phyloP scores from a whole-genome alignment of 2,797 vertebrate species.

The Sebastiscus albofasciatus region DNA sequence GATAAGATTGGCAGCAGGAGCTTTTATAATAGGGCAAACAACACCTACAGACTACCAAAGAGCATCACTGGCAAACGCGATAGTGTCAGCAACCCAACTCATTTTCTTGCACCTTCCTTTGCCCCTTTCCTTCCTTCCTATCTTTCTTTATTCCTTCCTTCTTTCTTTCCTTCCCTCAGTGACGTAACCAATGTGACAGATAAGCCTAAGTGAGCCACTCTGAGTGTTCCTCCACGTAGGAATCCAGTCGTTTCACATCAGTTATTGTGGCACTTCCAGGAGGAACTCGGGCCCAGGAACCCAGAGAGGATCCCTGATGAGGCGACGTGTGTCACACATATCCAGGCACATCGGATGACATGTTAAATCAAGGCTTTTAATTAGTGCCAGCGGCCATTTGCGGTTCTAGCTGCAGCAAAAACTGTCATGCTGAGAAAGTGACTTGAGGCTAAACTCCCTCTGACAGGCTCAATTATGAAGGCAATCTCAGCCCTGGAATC shows the following conservation, averaged over 20 bases:
- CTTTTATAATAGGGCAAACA: conserved; percentile 27
- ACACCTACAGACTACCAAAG: conserved; percentile 23
- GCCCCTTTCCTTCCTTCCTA: background rate
- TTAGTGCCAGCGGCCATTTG: conserved; percentile 53
- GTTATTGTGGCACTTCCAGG: conserved; percentile 25
- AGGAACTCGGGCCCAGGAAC: conserved; percentile 8
- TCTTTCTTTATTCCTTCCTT: conserved; percentile 19
- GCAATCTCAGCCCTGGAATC: conserved; percentile 40
- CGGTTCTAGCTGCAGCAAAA: conserved; percentile 28
- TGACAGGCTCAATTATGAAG: conserved; percentile 57
- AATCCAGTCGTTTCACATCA: conserved; percentile 51
- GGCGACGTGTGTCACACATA: conserved; percentile 46
- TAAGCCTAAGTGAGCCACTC: conserved; percentile 29
- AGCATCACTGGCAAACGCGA: conserved; percentile 5
- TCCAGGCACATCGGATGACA: conserved; percentile 48
- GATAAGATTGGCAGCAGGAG: conserved; percentile 30
- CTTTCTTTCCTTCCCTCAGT: background rate
- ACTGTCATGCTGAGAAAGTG: conserved; percentile 35
- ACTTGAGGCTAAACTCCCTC: conserved; percentile 50
- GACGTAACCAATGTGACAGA: conserved; percentile 53
- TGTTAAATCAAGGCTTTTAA: conserved; percentile 66
- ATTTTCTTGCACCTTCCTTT: conserved; percentile 10
- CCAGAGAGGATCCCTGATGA: conserved; percentile 29
- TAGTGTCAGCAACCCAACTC: conserved; percentile 16
- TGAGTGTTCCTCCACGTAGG: conserved; percentile 29